These are phyloP conservation scores for Leptopilina myrica DNA, from an alignment of 2,888 invertebrate species.

Conservation along the genomic window DNA sequence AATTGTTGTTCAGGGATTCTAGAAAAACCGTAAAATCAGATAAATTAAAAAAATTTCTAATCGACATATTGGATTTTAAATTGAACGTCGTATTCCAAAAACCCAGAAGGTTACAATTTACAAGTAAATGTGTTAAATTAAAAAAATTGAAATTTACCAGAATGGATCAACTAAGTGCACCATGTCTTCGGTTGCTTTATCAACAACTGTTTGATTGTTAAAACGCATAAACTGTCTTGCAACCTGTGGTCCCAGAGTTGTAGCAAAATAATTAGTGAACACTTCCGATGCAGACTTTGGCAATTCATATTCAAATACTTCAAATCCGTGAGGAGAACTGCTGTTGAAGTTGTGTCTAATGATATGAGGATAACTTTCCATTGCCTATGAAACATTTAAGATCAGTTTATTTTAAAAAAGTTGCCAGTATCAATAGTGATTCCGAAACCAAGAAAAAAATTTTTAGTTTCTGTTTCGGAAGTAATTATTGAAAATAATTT, in stretches of 20 bases:
- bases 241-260: slow-evolving; percentile 64
- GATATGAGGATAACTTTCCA: slow-evolving; percentile 44
- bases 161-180: slow-evolving; percentile 85
- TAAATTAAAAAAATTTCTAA: too few species aligned
- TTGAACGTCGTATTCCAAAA: too few species aligned
- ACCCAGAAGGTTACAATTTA: too few species aligned
- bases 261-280: slow-evolving; percentile 46
- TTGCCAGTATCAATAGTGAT: too few species aligned
- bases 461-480: too few species aligned
- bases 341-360: slow-evolving; percentile 42
- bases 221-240: slow-evolving; percentile 68
- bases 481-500: too few species aligned
- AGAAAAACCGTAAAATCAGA: too few species aligned
- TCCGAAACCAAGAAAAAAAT: too few species aligned
- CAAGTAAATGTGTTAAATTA: too few species aligned
- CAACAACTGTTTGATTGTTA: slow-evolving; percentile 87
- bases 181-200: slow-evolving; percentile 85
- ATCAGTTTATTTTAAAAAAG: too few species aligned
- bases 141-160: slow-evolving; percentile 67
- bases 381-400: slow-evolving; percentile 44
- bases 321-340: slow-evolving; percentile 19
- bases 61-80: too few species aligned
- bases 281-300: slow-evolving; percentile 49
- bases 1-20: too few species aligned
- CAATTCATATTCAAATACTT: slow-evolving; percentile 39